Base-by-base conservation (phyloP, 1,140 invertebrate species). In the Trypoxylus dichotomus region DNA sequence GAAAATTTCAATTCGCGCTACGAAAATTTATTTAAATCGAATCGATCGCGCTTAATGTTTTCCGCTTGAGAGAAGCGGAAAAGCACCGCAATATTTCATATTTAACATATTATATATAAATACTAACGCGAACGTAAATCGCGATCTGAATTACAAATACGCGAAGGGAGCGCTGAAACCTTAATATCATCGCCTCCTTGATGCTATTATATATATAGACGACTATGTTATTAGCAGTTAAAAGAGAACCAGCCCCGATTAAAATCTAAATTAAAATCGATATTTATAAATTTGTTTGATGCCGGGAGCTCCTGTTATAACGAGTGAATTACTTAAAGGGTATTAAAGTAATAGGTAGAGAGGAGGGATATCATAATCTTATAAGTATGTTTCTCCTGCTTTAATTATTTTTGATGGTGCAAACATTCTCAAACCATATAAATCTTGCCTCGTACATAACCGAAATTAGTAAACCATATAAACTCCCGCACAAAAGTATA, bases 241-340 rank as follows among this genome's bases (percentile, higher is more conserved):
- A 54, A 54, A 5, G 47, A 54, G 5, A n/a, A n/a, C n/a, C 15
- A 6, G 15, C 19, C 47, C n/a, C 19, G 47, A 54, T 54, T 54
- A 54, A 54, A 54, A n/a, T 54, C n/a, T 54, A 54, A 54, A 54
- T 54, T 54, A 54, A 54, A 54, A 54, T 54, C 47, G 47, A 54
- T 54, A 54, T n/a, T 54, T 54, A 54, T 54, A 15, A 54, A 54
- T 54, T 54, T 54, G 47, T 54, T 54, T 54, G 47, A 54, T 54
- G 19, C n/a, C n/a, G 6, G 15, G 47, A 54, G 19, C 15, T 54
- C 47, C 13, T 5, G 47, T 54, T 54, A 54, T n/a, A n/a, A n/a
- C n/a, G n/a, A n/a, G n/a, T n/a, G n/a, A n/a, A 54, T 54, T 54
- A 19, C 19, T 54, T 54, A n/a, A n/a, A n/a, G n/a, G n/a, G n/a